Base-by-base conservation (phyloP, 2,113 vertebrate species). In the Neolamprologus sp. region DNA sequence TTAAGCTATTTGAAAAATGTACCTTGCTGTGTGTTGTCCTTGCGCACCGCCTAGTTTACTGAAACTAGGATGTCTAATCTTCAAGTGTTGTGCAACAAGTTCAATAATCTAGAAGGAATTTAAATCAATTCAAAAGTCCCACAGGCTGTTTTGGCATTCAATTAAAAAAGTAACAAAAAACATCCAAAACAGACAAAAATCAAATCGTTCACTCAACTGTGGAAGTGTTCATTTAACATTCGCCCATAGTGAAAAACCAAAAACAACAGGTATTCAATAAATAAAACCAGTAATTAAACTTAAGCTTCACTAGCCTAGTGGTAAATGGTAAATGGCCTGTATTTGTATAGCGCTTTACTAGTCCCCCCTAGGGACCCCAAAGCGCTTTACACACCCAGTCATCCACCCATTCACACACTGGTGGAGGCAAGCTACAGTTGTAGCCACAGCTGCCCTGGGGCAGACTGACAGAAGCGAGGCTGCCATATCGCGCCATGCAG, bases 201-300 rank as follows among this genome's bases (percentile, higher is more conserved):
- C 28, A 0, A 19, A 63, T 63, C 0, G 1, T 33, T 63, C 1
- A 19, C 28, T 33, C 58, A 63, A 63, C 58, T 63, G 2, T 19
- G 28, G 58, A 11, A 63, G 9, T 33, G 16, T 63, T 63, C 9
- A 33, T 63, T 63, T 63, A 63, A 63, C 28, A 63, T 63, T 63
- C 3, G 4, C 0, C 1, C 28, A 63, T 11, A 19, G 58, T 19
- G 0, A 63, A 63, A 63, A 1, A 63, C 0, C 2, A 63, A 63
- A 63, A 63, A 19, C 5, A 63, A 63, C 28, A 33, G 57, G 58
- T 19, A 7, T 11, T 33, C 58, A 63, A 33, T 63, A 63, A 63
- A 11, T 63, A 63, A 19, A 63, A 63, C 16, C 58, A 63, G 28
- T 63, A 63, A 63, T 63, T 33, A 33, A 33, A 33, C 58, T 19